Conservation (phyloP, 2,888 invertebrate species). For the Platycheirus albimanus region DNA sequence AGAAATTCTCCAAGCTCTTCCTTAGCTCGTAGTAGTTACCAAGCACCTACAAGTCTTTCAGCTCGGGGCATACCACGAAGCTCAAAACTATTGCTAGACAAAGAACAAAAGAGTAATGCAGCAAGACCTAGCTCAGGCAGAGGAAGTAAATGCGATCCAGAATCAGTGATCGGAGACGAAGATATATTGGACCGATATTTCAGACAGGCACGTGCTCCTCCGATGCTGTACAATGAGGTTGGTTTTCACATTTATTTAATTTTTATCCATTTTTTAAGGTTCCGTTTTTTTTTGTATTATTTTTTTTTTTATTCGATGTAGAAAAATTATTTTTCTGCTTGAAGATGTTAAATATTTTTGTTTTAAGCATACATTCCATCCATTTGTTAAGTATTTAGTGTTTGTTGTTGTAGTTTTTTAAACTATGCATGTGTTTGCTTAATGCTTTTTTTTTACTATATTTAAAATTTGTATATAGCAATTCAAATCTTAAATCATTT, state of each 20-base stretch:
- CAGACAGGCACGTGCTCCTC: conserved; percentile 36
- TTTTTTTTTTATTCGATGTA: conserved; percentile 16
- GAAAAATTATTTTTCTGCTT: background rate
- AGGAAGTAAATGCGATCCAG: conserved; percentile 35
- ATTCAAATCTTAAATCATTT: too few species aligned
- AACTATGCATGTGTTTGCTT: too few species aligned
- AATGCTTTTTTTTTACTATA: too few species aligned
- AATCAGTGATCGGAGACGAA: conserved; percentile 12
- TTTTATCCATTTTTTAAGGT: conserved; percentile 2
- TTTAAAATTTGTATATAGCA: too few species aligned
- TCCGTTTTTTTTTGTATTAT: conserved; percentile 11
- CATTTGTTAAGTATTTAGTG: too few species aligned
- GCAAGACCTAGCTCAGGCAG: conserved; percentile 14
- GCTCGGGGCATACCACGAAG: conserved; percentile 44
- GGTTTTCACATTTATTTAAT: conserved; percentile 53
- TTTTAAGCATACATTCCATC: background rate
- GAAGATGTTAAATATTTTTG: background rate
- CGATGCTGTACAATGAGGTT: conserved; percentile 67
- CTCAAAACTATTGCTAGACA: conserved; percentile 39
- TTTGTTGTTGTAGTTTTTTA: conserved; percentile 9
- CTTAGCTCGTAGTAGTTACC: conserved; percentile 1
- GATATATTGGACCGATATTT: conserved; percentile 61
- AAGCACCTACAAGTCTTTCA: conserved; percentile 10
- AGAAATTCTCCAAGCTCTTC: conserved; percentile 40
- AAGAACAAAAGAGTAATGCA: conserved; percentile 46